These are phyloP conservation scores for Rhagophthalmus giganteus DNA, from an alignment of 2,888 invertebrate species.

Conservation along the genomic window DNA sequence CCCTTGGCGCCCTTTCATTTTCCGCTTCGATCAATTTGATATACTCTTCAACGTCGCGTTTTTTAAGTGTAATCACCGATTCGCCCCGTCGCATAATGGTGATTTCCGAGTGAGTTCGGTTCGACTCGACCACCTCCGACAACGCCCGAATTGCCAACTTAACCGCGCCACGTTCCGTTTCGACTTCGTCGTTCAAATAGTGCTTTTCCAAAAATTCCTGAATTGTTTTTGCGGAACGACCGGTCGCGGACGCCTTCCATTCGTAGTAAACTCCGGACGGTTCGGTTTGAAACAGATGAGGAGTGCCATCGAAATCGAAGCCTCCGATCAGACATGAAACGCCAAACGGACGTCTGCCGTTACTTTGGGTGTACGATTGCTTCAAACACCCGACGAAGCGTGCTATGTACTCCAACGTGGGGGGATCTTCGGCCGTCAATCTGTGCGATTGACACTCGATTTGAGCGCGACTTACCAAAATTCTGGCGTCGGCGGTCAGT, in stretches of 20 bases:
- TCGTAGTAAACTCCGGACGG: conserved; percentile 99
- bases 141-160: conserved; percentile 95
- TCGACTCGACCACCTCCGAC: conserved; percentile 97
- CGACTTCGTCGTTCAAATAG: conserved; percentile 87
- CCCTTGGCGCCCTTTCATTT: conserved; percentile 96
- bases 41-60: conserved; percentile 89
- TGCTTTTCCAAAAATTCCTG: conserved; percentile 98
- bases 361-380: conserved; percentile 98
- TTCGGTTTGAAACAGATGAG: conserved; percentile 98
- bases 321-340: conserved; percentile 98
- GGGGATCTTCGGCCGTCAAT: conserved; percentile 97
- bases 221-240: conserved; percentile 96
- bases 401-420: conserved; percentile 85
- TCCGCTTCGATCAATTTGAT: conserved; percentile 96
- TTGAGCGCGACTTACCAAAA: conserved; percentile 95
- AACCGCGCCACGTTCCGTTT: conserved; percentile 80
- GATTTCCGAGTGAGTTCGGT: conserved; percentile 98
- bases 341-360: conserved; percentile 97
- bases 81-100: conserved; percentile 88
- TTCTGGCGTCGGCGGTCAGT: conserved; percentile 97
- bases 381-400: conserved; percentile 79
- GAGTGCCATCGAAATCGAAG: conserved; percentile 94
- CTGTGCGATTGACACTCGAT: conserved; percentile 99
- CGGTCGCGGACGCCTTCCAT: conserved; percentile 99
- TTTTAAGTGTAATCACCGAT: conserved; percentile 85